Percentiles rank a stretch among this genome's conserved stretches.
phyloP scores from a whole-genome alignment of 1,140 invertebrate genomes.

The Heliconius eleuchia region DNA sequence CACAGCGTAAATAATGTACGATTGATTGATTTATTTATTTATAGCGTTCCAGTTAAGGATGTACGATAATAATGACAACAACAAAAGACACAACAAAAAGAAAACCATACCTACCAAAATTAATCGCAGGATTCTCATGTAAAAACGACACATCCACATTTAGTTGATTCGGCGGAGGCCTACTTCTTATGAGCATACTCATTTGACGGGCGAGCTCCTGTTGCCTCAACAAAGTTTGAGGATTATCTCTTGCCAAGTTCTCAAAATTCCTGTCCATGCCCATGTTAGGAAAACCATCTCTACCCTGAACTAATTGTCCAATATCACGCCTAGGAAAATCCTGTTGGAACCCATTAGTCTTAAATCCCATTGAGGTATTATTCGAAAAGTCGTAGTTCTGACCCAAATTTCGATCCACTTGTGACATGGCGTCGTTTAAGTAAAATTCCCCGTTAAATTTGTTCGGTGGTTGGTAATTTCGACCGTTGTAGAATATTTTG shows the following conservation, averaged over 20 bases:
- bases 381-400: conserved; percentile 65
- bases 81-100: no score
- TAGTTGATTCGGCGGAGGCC: conserved; percentile 67
- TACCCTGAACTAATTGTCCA: conserved; percentile 36
- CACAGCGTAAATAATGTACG: no score
- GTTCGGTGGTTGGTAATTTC: conserved; percentile 59
- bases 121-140: conserved; percentile 69
- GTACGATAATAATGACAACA: no score
- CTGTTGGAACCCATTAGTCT: conserved; percentile 65
- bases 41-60: no score
- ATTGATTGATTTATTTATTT: no score
- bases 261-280: conserved; percentile 58
- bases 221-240: conserved; percentile 61
- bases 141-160: conserved; percentile 73
- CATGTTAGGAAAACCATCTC: conserved; percentile 54
- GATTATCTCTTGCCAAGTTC: conserved; percentile 50
- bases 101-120: conserved; percentile 59
- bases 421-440: conserved; percentile 54
- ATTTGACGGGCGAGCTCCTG: conserved; percentile 71
- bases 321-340: conserved; percentile 45
- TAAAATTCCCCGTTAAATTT: conserved; percentile 63
- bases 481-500: conserved; percentile 61
- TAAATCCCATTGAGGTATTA: conserved; percentile 54
- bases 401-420: conserved; percentile 51
- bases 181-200: conserved; percentile 65